A percentile compares a stretch with the other conserved stretches of the same genome.
These are phyloP conservation scores for Neomonachus schauinslandi DNA, from an alignment of 2,113 vertebrate genomes.

Conservation along the genomic window DNA sequence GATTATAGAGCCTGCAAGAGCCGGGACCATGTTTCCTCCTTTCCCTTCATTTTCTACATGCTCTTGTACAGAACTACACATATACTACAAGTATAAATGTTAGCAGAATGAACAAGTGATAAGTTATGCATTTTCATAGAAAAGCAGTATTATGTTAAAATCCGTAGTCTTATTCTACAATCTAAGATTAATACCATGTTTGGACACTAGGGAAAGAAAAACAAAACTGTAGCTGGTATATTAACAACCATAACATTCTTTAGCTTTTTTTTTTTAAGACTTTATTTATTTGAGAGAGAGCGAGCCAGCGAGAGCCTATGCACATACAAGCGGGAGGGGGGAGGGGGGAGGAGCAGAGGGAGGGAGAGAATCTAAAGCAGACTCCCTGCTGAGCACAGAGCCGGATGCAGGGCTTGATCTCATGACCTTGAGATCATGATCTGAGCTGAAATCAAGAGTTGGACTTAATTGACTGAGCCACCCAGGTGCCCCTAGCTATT, in stretches of 20 bases:
- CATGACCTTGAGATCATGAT: background rate
- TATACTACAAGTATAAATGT: background rate
- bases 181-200: slow-evolving; percentile 28
- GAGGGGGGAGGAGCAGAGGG: background rate
- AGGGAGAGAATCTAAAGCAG: background rate
- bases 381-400: background rate
- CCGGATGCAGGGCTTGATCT: fast-evolving
- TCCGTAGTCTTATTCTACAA: background rate
- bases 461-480: too few relatives aligned
- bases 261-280: background rate
- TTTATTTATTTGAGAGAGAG: background rate
- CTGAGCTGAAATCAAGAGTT: too few relatives aligned
- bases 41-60: slow-evolving; percentile 10
- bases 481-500: background rate
- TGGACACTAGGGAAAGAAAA: background rate
- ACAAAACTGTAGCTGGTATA: background rate
- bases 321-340: background rate
- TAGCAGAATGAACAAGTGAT: background rate
- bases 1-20: background rate
- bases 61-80: slow-evolving; percentile 19
- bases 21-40: background rate
- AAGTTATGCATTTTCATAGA: background rate
- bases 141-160: slow-evolving; percentile 40
- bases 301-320: fast-evolving
- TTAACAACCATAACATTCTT: background rate